Evolutionary conservation across 2,888 invertebrate genomes (phyloP), one percentile per base, ranked within the genome.

Genomic region (Gastrophysa polygoni): DNA sequence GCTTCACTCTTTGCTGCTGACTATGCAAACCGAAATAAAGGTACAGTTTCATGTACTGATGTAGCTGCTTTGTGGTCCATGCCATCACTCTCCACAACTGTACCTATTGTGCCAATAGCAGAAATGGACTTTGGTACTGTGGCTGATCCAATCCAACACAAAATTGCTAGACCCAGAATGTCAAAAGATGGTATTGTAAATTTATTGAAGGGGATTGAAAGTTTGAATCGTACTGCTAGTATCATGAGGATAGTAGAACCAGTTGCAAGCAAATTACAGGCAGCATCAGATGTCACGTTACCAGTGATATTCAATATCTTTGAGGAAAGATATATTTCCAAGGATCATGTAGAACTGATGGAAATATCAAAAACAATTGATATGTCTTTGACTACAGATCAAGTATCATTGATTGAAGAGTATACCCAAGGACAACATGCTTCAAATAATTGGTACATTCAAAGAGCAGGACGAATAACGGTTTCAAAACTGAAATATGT

Each of bases 201-300:
- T 46, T 57, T 43, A 29, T 48, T 64, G 48, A 32, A 57, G 49
- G 20, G 48, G 1, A 20, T 57, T 11, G 1, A 3, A 2, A 47
- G 29, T 20, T 4, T 24, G n/a, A 50, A 32, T 8, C 8, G 24
- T 10, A 24, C 21, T 10, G 32, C 50, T 34, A 43, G 24, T n/a
- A 20, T 59, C n/a, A 59, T 59, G 51, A 20, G 59, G 44, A 59
- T 59, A n/a, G 28, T 59, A 16, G 59, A 59, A 44, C 59, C 59
- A 52, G 51, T 51, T 59, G 52, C 51, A 17, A 10, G n/a, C n/a
- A 29, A 59, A n/a, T n/a, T n/a, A n/a, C n/a, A n/a, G 6, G 20
- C 51, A 21, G 18, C 43, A 20, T 21, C 38, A 46, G 6, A 51
- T 20, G 14, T 21, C 6, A 21, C 43, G 17, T 18, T 57, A 14